These are phyloP conservation scores for Bradynema listronoti DNA, from an alignment of 1,140 invertebrate genomes.

Conservation along the genomic window DNA sequence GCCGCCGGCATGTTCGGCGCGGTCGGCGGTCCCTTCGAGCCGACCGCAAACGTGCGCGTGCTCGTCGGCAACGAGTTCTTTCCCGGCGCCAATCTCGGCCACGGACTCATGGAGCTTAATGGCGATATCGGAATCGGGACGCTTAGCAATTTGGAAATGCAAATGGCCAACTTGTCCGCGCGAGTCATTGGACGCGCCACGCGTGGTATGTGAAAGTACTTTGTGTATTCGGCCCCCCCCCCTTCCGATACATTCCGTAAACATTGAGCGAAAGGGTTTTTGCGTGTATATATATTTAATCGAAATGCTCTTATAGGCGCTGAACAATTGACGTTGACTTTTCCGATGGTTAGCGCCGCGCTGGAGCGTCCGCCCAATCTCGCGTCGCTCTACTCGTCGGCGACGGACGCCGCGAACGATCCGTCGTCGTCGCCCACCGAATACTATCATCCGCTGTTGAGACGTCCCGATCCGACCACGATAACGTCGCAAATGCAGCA, in stretches of 20 bases:
- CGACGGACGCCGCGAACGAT: background rate
- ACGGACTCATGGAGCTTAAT: too few relatives aligned
- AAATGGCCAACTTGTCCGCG: too few relatives aligned
- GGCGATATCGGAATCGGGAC: too few relatives aligned
- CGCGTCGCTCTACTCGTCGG: background rate
- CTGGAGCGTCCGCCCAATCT: background rate
- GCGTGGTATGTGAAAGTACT: too few relatives aligned
- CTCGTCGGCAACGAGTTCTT: background rate
- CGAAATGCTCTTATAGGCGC: too few relatives aligned
- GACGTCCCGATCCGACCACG: slow-evolving; percentile 5
- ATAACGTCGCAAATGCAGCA: slow-evolving; percentile 7
- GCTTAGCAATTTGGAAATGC: too few relatives aligned
- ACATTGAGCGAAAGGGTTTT: too few relatives aligned
- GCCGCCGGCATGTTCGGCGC: background rate
- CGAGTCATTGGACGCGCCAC: too few relatives aligned
- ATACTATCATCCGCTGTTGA: slow-evolving; percentile 6
- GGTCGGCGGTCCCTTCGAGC: background rate
- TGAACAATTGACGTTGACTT: background rate
- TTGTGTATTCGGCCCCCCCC: too few relatives aligned
- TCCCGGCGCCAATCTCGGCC: too few relatives aligned
- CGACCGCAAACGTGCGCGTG: background rate
- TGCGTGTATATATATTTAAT: too few relatives aligned
- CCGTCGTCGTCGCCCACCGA: slow-evolving; percentile 6
- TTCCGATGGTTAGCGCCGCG: background rate
- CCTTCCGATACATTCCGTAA: too few relatives aligned